phyloP scores from a whole-genome alignment of 2,888 invertebrate species.

The Ferrisia virgata region DNA sequence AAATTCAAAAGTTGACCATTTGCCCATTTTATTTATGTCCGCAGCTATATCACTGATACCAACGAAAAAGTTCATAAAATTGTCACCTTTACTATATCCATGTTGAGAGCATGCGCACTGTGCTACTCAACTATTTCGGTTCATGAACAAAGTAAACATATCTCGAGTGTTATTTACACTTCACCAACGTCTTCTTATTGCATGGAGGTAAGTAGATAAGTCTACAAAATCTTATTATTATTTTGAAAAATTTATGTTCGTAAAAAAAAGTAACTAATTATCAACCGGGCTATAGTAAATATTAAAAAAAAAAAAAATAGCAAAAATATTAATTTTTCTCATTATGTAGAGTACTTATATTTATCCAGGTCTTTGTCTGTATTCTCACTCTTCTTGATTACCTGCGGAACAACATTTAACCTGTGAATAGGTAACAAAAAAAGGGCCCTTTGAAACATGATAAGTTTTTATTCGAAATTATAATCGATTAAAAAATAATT shows the following conservation, averaged over 20 bases:
- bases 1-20: not conserved
- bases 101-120: conserved; percentile 43
- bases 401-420: not conserved
- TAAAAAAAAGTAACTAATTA: not conserved
- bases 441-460: no score
- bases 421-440: not conserved
- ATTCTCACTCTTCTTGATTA: not conserved
- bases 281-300: no score
- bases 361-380: not conserved
- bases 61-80: conserved; percentile 43
- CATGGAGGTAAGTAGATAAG: conserved; percentile 47
- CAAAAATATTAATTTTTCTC: not conserved
- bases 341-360: not conserved
- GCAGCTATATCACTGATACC: conserved; percentile 35
- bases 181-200: conserved; percentile 46
- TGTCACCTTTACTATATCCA: conserved; percentile 45
- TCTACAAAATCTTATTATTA: not conserved
- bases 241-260: not conserved
- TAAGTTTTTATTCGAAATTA: no score
- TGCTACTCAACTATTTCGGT: conserved; percentile 45
- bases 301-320: not conserved
- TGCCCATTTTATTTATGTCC: not conserved
- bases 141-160: conserved; percentile 47
- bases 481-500: no score
- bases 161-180: conserved; percentile 41